Conservation (phyloP, 2,113 vertebrate genomes). For the Pedetes capensis region DNA sequence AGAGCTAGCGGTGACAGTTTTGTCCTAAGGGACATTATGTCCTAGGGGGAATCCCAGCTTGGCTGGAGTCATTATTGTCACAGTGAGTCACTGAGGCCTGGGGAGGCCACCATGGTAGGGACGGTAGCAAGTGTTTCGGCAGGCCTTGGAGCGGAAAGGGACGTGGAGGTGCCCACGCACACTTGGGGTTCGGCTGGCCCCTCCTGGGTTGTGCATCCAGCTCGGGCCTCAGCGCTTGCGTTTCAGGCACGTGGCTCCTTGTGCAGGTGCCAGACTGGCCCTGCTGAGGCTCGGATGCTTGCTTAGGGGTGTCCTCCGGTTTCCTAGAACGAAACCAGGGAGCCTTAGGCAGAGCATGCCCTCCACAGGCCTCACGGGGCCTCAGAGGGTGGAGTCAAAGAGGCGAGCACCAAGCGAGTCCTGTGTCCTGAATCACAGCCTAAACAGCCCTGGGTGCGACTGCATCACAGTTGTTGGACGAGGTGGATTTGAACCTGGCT, state of each 20-base stretch:
- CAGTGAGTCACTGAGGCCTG: neutral
- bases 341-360: neutral
- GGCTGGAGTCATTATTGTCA: neutral
- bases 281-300: neutral
- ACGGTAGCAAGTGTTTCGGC: too few relatives aligned
- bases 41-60: neutral
- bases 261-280: rapidly evolving
- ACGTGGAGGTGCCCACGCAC: too few relatives aligned
- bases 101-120: too few relatives aligned
- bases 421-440: neutral
- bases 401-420: neutral
- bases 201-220: rapidly evolving
- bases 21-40: neutral
- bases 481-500: neutral
- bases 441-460: neutral
- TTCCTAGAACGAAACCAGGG: neutral
- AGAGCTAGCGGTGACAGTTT: neutral
- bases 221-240: rapidly evolving
- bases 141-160: too few relatives aligned
- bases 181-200: too few relatives aligned
- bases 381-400: neutral
- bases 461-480: rapidly evolving
- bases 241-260: rapidly evolving
- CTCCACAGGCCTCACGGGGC: rapidly evolving
- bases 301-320: neutral